A percentile compares a stretch with the other conserved stretches of the same genome.
Conservation (phyloP, 2,113 vertebrate species). For the Noctilio leporinus region DNA sequence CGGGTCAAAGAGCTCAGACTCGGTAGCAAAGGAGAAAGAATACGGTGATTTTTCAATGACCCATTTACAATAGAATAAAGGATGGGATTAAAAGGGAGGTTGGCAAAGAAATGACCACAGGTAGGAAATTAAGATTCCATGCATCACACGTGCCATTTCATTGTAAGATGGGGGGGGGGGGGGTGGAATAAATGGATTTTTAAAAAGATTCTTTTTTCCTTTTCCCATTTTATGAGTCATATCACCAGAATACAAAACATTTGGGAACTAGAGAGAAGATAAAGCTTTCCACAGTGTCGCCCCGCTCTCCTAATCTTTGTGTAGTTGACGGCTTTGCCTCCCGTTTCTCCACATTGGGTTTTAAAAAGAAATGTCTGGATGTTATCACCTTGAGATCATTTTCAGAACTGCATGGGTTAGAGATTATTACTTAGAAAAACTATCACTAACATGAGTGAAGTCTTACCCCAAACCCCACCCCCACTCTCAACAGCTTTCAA, state of each 20-base stretch:
- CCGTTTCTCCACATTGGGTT: not conserved
- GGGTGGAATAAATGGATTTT: not conserved
- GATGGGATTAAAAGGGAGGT: not conserved
- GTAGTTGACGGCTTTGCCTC: not conserved
- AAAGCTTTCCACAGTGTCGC: fast-evolving
- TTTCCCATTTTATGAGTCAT: not conserved
- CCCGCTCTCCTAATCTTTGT: fast-evolving
- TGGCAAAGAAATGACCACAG: not conserved
- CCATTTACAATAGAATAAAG: not conserved
- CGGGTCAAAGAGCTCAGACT: not conserved
- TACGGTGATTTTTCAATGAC: not conserved
- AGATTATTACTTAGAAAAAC: not conserved
- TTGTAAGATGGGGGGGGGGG: not conserved
- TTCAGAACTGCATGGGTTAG: not conserved
- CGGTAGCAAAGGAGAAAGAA: not conserved
- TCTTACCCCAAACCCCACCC: not conserved
- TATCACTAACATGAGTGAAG: not conserved
- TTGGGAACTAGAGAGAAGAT: not conserved
- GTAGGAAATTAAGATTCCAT: not conserved
- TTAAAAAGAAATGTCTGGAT: not conserved
- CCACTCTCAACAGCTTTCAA: not conserved
- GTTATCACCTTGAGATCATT: not conserved
- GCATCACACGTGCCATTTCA: not conserved
- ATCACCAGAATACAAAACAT: not conserved
- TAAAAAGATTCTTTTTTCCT: not conserved